phyloP scores from a whole-genome alignment of 1,140 invertebrate species.

The Laupala kohalensis region DNA sequence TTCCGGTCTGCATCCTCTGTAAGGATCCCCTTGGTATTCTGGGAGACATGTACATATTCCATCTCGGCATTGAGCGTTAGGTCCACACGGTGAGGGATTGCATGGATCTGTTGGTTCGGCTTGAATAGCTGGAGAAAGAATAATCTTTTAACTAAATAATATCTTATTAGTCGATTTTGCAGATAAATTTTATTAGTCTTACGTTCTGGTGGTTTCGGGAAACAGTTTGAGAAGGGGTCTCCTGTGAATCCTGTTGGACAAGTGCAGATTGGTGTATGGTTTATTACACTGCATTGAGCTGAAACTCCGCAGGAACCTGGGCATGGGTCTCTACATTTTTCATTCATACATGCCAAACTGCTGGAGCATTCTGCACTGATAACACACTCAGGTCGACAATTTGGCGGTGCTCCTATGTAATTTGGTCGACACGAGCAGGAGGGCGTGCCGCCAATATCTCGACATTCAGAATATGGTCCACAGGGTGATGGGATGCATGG shows the following conservation, averaged over 20 bases:
- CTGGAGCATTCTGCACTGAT: conserved; percentile 48
- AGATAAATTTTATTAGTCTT: conserved; percentile 17
- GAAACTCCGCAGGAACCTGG: conserved; percentile 50
- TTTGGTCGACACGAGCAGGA: conserved; percentile 44
- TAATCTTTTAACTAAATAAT: not conserved
- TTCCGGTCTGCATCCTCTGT: conserved; percentile 46
- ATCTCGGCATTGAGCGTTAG: conserved; percentile 51
- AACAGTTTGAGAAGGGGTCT: conserved; percentile 48
- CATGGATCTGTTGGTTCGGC: conserved; percentile 33
- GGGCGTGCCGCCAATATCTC: conserved; percentile 37
- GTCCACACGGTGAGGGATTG: conserved; percentile 44
- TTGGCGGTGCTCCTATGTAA: conserved; percentile 49
- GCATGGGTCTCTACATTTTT: conserved; percentile 58
- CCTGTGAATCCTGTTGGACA: conserved; percentile 47
- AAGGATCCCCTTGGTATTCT: conserved; percentile 48
- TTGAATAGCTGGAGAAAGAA: conserved; percentile 18
- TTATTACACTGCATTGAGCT: conserved; percentile 43
- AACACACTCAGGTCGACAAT: conserved; percentile 52
- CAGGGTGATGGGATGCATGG: conserved; percentile 64
- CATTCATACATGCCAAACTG: conserved; percentile 43
- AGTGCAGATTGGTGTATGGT: conserved; percentile 45
- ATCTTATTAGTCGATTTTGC: not conserved
- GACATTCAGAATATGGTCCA: conserved; percentile 58
- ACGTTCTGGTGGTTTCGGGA: conserved; percentile 31
- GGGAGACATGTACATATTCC: conserved; percentile 43